Conservation (phyloP, 2,797 vertebrate genomes). For the Oreochromis grahami region DNA sequence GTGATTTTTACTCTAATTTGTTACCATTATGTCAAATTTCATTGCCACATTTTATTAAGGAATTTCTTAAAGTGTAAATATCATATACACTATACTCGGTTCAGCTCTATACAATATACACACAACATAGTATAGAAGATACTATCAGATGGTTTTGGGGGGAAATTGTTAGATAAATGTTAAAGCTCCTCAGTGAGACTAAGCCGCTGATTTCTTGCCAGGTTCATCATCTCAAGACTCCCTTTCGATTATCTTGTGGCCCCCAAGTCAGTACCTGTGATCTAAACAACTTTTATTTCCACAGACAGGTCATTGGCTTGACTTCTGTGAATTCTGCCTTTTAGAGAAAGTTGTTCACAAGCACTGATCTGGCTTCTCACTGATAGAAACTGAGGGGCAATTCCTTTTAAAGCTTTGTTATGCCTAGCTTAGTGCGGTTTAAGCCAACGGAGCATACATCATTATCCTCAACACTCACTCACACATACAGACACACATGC, state of each 20-base stretch:
- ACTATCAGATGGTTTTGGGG: neutral
- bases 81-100: neutral
- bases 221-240: neutral
- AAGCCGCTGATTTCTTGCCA: neutral
- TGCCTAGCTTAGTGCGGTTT: conserved; percentile 29
- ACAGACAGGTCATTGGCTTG: conserved; percentile 6
- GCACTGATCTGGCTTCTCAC: neutral
- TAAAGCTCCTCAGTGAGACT: neutral
- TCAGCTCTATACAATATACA: neutral
- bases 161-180: neutral
- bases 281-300: neutral
- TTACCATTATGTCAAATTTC: neutral
- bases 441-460: conserved; percentile 15
- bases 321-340: neutral
- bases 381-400: conserved; percentile 27
- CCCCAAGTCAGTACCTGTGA: neutral
- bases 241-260: neutral
- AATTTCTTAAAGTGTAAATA: neutral
- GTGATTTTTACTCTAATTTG: neutral
- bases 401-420: conserved; percentile 62
- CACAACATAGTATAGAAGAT: neutral
- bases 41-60: neutral
- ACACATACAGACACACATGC: neutral
- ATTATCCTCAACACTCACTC: conserved; percentile 14
- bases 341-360: neutral